Percentiles rank a stretch among this genome's conserved stretches.
phyloP scores from a whole-genome alignment of 2,797 vertebrate genomes.

The Emys orbicularis region DNA sequence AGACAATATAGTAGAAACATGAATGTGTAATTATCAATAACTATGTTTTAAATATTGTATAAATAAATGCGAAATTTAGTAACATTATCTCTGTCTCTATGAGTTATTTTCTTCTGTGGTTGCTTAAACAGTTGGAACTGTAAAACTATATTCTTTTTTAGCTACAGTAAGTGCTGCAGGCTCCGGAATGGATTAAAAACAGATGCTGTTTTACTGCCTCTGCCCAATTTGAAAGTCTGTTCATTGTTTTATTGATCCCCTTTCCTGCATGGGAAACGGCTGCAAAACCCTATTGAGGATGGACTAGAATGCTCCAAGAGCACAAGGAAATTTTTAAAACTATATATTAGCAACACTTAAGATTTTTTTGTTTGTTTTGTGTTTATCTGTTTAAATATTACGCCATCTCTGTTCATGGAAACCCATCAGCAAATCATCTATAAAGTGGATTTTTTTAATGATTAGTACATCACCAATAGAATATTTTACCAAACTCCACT shows the following conservation, averaged over 20 bases:
- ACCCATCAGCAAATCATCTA: conserved; percentile 20
- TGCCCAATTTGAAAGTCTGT: neutral
- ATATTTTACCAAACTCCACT: conserved; percentile 12
- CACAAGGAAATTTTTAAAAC: neutral
- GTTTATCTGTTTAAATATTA: neutral
- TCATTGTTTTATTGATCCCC: accelerated
- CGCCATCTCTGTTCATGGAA: neutral
- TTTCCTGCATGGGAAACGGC: neutral
- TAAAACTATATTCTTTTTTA: neutral
- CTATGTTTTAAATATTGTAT: accelerated
- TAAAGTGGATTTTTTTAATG: neutral
- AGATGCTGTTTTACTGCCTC: neutral
- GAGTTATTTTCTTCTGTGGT: accelerated
- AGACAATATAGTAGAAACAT: neutral
- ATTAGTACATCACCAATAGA: neutral
- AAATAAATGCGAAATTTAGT: accelerated
- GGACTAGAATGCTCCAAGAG: neutral
- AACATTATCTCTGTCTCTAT: neutral
- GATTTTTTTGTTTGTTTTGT: too few relatives aligned
- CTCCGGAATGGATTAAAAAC: neutral
- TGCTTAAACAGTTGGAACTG: neutral
- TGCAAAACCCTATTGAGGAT: neutral
- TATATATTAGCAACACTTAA: neutral
- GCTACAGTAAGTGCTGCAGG: neutral
- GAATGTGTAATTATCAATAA: accelerated